phyloP scores from a whole-genome alignment of 2,113 vertebrate genomes.

The Bubo scandiacus region DNA sequence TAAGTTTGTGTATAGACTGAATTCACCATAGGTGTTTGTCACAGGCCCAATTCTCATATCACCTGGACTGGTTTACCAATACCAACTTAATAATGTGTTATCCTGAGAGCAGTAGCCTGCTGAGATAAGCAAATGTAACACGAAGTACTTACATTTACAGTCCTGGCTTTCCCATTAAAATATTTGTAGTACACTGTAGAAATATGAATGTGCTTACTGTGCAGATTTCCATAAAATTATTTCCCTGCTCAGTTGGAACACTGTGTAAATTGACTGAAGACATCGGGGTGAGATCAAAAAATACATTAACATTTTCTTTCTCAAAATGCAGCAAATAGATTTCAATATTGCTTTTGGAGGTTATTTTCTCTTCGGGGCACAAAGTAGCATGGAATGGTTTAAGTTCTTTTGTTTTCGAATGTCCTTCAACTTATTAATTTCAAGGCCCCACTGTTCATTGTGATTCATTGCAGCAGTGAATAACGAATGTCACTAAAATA shows the following conservation, averaged over 20 bases:
- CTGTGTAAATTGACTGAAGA: slow-evolving; percentile 1
- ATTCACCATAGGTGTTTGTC: background rate
- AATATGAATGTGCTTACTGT: slow-evolving; percentile 27
- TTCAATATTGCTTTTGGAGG: background rate
- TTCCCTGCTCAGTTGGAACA: background rate
- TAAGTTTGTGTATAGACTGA: background rate
- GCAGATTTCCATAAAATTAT: slow-evolving; percentile 29
- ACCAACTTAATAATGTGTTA: background rate
- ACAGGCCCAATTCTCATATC: background rate
- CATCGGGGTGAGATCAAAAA: background rate
- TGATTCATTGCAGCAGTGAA: slow-evolving; percentile 68
- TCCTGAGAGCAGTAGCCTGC: background rate
- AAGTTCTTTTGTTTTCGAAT: slow-evolving; percentile 25
- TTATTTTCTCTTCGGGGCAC: background rate
- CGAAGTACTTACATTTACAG: background rate
- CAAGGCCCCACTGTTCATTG: slow-evolving; percentile 20
- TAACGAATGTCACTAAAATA: slow-evolving; percentile 67
- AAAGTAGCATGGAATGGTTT: slow-evolving; percentile 12
- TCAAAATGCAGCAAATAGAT: background rate
- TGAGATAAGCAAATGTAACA: background rate
- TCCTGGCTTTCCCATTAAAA: background rate
- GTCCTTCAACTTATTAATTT: slow-evolving; percentile 71
- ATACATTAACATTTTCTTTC: background rate
- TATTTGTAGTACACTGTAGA: background rate
- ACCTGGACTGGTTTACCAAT: background rate